phyloP scores from a whole-genome alignment of 2,888 invertebrate species.

The Escarpia spicata region DNA sequence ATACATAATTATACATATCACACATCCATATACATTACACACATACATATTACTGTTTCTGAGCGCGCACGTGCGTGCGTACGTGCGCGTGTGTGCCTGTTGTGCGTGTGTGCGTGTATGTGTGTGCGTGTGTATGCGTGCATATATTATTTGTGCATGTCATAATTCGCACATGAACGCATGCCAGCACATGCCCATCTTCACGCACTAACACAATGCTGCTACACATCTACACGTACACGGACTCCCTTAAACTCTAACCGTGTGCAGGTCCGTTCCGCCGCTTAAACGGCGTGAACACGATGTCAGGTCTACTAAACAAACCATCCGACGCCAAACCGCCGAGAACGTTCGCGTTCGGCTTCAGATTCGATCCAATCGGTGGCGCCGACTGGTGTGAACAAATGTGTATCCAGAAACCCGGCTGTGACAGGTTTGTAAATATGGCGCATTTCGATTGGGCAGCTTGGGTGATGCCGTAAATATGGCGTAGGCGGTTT shows the following conservation, averaged over 20 bases:
- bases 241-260: background rate
- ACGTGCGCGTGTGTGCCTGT: background rate
- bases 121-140: background rate
- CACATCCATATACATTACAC: too few relatives aligned
- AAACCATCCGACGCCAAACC: background rate
- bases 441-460: background rate
- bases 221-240: background rate
- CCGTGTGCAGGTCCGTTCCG: background rate
- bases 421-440: background rate
- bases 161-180: background rate
- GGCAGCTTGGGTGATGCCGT: background rate
- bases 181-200: too few relatives aligned
- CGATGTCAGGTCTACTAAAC: background rate
- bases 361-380: background rate
- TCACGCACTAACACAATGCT: too few relatives aligned
- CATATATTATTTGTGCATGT: background rate
- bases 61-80: background rate
- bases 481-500: background rate
- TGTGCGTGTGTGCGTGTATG: background rate
- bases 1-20: too few relatives aligned
- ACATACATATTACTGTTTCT: too few relatives aligned
- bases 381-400: slow-evolving; percentile 6
- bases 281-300: background rate
- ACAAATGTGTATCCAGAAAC: background rate
- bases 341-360: background rate